These are phyloP conservation scores for Phyllotreta striolata DNA, from an alignment of 2,888 invertebrate species.

Conservation along the genomic window DNA sequence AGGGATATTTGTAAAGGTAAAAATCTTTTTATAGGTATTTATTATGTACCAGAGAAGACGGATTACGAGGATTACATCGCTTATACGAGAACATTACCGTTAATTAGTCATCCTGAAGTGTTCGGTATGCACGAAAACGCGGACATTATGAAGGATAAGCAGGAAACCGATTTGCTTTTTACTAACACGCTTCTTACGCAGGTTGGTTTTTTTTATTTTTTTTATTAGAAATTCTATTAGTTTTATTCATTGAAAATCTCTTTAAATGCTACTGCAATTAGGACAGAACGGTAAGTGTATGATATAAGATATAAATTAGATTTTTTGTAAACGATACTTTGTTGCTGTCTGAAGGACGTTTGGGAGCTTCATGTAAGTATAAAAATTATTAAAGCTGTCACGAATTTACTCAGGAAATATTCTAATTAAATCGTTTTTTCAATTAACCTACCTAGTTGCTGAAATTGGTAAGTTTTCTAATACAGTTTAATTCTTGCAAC, in stretches of 20 bases:
- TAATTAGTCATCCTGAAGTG: constrained; percentile 81
- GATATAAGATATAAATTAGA: neutral
- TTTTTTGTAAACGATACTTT: constrained; percentile 7
- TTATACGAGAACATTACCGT: constrained; percentile 76
- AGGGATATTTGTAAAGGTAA: constrained; percentile 14
- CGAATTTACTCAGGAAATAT: no score
- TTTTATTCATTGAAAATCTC: constrained; percentile 12
- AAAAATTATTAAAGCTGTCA: neutral
- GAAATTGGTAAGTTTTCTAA: constrained; percentile 31
- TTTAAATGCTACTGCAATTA: constrained; percentile 42
- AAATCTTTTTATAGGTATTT: constrained; percentile 63
- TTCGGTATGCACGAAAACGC: constrained; percentile 95
- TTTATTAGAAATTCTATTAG: neutral
- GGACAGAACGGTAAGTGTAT: constrained; percentile 62
- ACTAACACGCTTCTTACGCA: constrained; percentile 79
- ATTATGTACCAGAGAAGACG: constrained; percentile 76
- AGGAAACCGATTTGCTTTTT: constrained; percentile 82
- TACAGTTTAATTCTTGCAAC: no score
- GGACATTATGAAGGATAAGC: constrained; percentile 90
- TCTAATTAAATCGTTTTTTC: neutral
- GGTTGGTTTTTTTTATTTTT: constrained; percentile 61
- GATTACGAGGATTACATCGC: constrained; percentile 76
- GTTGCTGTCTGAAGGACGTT: constrained; percentile 34
- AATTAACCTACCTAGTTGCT: constrained; percentile 38
- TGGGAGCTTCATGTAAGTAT: constrained; percentile 44